Conservation (phyloP, 2,888 invertebrate genomes). For the Agrenia bidenticulata region DNA sequence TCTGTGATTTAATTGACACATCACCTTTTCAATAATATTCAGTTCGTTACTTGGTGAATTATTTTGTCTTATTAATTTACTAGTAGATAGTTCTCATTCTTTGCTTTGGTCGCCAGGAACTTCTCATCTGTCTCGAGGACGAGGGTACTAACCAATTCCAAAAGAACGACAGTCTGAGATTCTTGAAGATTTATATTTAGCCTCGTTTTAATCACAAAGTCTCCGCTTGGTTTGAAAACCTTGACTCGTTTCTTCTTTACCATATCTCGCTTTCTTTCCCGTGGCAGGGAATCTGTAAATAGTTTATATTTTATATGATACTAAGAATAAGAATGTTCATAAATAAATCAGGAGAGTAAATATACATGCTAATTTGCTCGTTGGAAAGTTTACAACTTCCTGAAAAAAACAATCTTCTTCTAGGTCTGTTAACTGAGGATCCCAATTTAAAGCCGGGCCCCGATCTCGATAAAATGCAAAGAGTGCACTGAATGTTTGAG, state of each 20-base stretch:
- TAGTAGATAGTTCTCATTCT: constrained; percentile 40
- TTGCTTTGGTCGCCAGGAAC: constrained; percentile 13
- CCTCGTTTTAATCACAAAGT: constrained; percentile 33
- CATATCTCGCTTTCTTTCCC: constrained; percentile 37
- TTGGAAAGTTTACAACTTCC: constrained; percentile 35
- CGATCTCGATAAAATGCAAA: constrained; percentile 43
- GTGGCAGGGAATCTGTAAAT: constrained; percentile 38
- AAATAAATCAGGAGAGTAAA: not conserved
- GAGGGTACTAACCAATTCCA: constrained; percentile 42
- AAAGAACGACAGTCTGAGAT: constrained; percentile 37
- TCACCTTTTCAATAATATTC: no score
- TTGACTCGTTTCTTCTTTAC: constrained; percentile 39
- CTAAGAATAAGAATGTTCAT: not conserved
- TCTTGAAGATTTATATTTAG: constrained; percentile 41
- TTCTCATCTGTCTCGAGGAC: constrained; percentile 36
- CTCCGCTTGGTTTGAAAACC: constrained; percentile 44
- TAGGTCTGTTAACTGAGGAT: constrained; percentile 46
- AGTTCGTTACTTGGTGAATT: not conserved
- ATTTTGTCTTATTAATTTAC: not conserved
- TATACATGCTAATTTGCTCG: constrained; percentile 38
- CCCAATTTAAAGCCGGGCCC: constrained; percentile 44
- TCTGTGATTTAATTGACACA: constrained; percentile 32
- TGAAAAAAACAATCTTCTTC: constrained; percentile 51
- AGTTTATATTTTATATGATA: no score
- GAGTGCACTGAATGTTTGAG: constrained; percentile 42